phyloP scores from a whole-genome alignment of 2,797 vertebrate species.

The Fistularia commersonii region DNA sequence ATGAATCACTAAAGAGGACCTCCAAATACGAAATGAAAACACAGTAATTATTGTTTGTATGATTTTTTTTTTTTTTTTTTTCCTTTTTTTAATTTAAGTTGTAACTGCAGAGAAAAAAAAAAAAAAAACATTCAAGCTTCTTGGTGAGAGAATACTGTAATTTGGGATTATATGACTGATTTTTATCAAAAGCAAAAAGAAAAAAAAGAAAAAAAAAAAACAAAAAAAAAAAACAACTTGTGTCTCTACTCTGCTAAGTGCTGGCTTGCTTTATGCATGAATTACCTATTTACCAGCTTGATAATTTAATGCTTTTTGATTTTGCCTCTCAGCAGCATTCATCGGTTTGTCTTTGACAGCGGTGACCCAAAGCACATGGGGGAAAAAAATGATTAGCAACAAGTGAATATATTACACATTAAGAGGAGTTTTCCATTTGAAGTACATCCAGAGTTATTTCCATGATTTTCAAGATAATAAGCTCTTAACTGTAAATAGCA shows the following conservation, averaged over 20 bases:
- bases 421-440: constrained; percentile 13
- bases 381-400: constrained; percentile 20
- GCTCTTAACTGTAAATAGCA: constrained; percentile 61
- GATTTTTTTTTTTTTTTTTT: constrained; percentile 40
- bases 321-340: constrained; percentile 10
- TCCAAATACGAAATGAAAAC: constrained; percentile 21
- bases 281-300: constrained; percentile 39
- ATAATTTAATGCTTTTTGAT: constrained; percentile 33
- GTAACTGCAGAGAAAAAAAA: constrained; percentile 34
- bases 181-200: constrained; percentile 34
- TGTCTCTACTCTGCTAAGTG: constrained; percentile 56
- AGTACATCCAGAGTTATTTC: constrained; percentile 14
- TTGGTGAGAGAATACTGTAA: constrained; percentile 68
- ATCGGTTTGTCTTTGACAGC: constrained; percentile 34
- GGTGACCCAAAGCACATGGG: constrained; percentile 32
- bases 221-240: constrained; percentile 27
- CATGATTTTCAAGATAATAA: constrained; percentile 34
- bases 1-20: constrained; percentile 35
- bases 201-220: constrained; percentile 20
- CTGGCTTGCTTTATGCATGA: constrained; percentile 60
- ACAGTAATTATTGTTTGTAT: constrained; percentile 17
- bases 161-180: constrained; percentile 50
- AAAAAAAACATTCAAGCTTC: constrained; percentile 48
- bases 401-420: constrained; percentile 23
- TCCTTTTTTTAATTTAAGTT: constrained; percentile 1